phyloP scores from a whole-genome alignment of 2,113 vertebrate species.

The Fulica atra region DNA sequence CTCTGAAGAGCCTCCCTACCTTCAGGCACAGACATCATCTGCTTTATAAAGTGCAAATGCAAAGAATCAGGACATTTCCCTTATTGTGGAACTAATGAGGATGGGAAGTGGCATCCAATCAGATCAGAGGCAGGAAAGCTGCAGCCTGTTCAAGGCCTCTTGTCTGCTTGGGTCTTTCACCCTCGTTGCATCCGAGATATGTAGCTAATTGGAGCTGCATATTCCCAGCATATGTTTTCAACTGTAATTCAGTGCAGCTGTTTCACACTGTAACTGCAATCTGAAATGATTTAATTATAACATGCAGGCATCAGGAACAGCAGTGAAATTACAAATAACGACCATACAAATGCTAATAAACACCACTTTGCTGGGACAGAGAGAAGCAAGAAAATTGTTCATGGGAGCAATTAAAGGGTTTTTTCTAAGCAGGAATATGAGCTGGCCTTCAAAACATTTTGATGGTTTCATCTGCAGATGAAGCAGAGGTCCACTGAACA shows the following conservation, averaged over 20 bases:
- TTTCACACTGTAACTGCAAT: constrained; percentile 60
- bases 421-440: neutral
- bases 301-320: constrained; percentile 59
- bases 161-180: constrained; percentile 24
- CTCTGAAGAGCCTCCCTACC: no score
- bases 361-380: constrained; percentile 31
- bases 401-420: neutral
- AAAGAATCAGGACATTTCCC: neutral
- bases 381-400: constrained; percentile 15
- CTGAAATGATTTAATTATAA: constrained; percentile 73
- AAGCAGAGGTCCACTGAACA: neutral
- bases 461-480: constrained; percentile 7
- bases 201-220: constrained; percentile 53
- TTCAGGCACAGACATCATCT: no score
- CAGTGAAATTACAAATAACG: constrained; percentile 67
- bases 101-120: neutral
- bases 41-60: no score
- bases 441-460: constrained; percentile 50
- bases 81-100: neutral
- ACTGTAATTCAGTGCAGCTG: constrained; percentile 73
- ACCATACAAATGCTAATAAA: constrained; percentile 68
- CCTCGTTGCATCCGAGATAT: neutral
- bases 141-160: neutral
- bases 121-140: constrained; percentile 2
- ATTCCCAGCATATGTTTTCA: constrained; percentile 57